Evolutionary conservation across 2,888 invertebrate species (phyloP), one percentile per base, ranked within the genome.

Genomic region (Andrena minutula): DNA sequence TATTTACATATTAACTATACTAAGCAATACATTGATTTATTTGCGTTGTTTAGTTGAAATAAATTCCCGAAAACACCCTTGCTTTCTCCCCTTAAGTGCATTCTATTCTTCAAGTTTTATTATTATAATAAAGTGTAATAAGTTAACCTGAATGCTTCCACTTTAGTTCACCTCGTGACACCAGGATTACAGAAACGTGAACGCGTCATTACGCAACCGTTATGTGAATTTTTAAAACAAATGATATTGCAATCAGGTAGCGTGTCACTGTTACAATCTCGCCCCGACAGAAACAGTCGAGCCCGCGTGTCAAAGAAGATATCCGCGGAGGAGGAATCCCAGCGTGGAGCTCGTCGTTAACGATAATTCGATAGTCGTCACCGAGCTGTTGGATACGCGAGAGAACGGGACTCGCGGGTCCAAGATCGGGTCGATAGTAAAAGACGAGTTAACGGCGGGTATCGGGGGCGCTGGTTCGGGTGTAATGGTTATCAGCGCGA

Each of bases 311-410:
- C 77, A 60, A 30, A 28, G 49, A 75, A 82, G 80, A 81, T 72
- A 72, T 60, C 70, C 49, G 68, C 12, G 76, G 58, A 61, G 75
- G n/a, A 77, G 76, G 75, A 79, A 68, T 70, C 64, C 26, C 41
- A 20, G 51, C 32, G 69, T 28, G 41, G 58, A 51, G 28, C 58
- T n/a, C 75, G 51, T 66, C 56, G 66, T 60, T 60, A 66, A 70
- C 78, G 80, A 81, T 71, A 84, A 81, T 82, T 88, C 75, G 77
- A 82, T 86, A 88, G 86, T 81, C 71, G 70, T 64, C 47, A 35
- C 60, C 79, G 75, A 64, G 77, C 70, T 23, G 63, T 23, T 30
- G 77, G 35, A 66, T 76, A 51, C 47, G 71, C 73, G 61, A 49
- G 47, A 30, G 56, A 51, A 64, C 26, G 56, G 28, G 41, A 41